These are phyloP conservation scores for Lypha dubia DNA, from an alignment of 2,888 invertebrate species.

Conservation along the genomic window DNA sequence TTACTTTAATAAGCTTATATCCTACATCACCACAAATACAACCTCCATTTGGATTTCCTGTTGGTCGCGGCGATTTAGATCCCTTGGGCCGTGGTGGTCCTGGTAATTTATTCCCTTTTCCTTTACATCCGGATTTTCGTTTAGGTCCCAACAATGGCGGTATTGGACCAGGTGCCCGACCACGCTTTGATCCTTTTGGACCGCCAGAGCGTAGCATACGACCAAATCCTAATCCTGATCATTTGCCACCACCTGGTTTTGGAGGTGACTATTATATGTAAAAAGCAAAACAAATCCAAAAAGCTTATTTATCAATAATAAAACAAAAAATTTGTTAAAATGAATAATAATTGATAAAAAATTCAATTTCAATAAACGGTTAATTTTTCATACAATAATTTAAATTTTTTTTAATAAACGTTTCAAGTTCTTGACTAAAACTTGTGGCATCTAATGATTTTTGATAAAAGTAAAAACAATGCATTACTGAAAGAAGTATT, in stretches of 20 bases:
- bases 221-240: conserved; percentile 87
- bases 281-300: conserved; percentile 9
- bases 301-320: background rate
- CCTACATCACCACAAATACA: conserved; percentile 72
- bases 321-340: background rate
- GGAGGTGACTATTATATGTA: conserved; percentile 79
- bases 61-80: conserved; percentile 91
- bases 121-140: conserved; percentile 73
- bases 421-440: background rate
- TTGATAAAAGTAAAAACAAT: no score
- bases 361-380: conserved; percentile 16
- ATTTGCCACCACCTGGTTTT: conserved; percentile 87
- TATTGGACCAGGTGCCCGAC: conserved; percentile 84
- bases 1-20: conserved; percentile 66
- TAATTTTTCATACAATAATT: background rate
- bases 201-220: conserved; percentile 85
- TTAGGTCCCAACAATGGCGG: conserved; percentile 54
- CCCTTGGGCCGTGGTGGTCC: conserved; percentile 86
- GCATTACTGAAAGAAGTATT: no score
- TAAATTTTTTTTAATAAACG: background rate
- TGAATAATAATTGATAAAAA: no score
- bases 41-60: conserved; percentile 81
- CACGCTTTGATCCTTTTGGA: conserved; percentile 92
- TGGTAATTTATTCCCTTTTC: conserved; percentile 79
- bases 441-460: no score